phyloP scores from a whole-genome alignment of 2,113 vertebrate species.

The Chascanopsetta lugubris region DNA sequence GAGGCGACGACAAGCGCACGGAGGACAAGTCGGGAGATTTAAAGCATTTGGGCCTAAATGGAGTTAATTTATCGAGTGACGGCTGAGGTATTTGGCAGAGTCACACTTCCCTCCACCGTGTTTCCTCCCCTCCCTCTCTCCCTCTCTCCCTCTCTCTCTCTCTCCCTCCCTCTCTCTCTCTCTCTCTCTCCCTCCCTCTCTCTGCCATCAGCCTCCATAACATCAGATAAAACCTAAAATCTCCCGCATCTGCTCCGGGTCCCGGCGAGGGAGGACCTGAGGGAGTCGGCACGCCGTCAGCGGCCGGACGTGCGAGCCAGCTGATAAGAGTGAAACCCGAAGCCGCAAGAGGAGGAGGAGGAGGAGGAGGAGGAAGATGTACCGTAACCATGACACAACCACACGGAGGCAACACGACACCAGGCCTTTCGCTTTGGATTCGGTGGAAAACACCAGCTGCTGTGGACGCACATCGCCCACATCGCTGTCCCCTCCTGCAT shows the following conservation, averaged over 20 bases:
- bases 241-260: constrained; percentile 24
- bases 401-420: constrained; percentile 61
- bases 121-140: no score
- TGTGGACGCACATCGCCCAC: no score
- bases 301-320: constrained; percentile 65
- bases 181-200: no score
- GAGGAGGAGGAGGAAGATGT: constrained; percentile 43
- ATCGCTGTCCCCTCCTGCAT: no score
- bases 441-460: constrained; percentile 32
- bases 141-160: no score
- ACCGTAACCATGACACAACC: constrained; percentile 39
- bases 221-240: constrained; percentile 58
- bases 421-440: constrained; percentile 55
- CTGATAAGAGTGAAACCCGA: constrained; percentile 78
- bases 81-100: constrained; percentile 2
- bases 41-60: background rate
- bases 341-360: constrained; percentile 55
- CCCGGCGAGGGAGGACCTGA: constrained; percentile 13
- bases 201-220: constrained; percentile 26
- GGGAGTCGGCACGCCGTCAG: constrained; percentile 41
- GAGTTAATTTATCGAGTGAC: background rate
- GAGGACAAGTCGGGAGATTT: background rate
- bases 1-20: constrained; percentile 8
- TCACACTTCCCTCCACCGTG: constrained; percentile 9
- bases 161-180: no score